A percentile compares a stretch with the other conserved stretches of the same genome.
phyloP scores from a whole-genome alignment of 2,113 vertebrate species.

The Oriolus oriolus region DNA sequence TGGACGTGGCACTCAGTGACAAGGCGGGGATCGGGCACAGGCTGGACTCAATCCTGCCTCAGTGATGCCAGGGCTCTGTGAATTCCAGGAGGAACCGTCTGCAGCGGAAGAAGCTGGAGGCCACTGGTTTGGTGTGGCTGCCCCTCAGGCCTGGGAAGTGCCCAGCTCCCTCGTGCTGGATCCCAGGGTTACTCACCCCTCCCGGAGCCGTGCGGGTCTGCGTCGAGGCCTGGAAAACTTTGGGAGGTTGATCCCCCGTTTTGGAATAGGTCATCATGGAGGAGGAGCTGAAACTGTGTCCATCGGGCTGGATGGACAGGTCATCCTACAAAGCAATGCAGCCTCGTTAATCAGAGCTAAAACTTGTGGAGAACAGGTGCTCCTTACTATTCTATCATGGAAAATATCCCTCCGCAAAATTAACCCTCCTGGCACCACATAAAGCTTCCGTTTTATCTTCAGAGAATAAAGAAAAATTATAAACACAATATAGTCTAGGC shows the following conservation, averaged over 20 bases:
- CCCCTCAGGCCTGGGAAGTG: neutral
- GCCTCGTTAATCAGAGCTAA: neutral
- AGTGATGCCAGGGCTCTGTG: neutral
- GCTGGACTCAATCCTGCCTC: neutral
- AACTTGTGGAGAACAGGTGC: neutral
- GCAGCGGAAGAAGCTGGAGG: neutral
- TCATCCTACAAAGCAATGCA: constrained; percentile 70
- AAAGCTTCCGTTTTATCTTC: neutral
- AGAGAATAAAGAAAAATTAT: neutral
- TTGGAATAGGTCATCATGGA: constrained; percentile 91
- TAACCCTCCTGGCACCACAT: neutral
- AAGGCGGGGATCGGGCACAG: accelerated
- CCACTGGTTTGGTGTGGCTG: neutral
- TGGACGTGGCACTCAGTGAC: neutral
- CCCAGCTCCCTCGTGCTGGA: neutral
- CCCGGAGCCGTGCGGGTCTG: constrained; percentile 86
- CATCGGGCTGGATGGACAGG: constrained; percentile 70
- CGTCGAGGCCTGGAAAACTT: constrained; percentile 86
- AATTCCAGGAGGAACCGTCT: neutral
- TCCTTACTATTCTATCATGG: neutral
- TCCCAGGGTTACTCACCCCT: constrained; percentile 78
- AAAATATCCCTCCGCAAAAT: neutral
- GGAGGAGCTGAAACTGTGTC: constrained; percentile 88
- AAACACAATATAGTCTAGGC: accelerated
- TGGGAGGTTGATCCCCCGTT: constrained; percentile 84